These are phyloP conservation scores for Pelobates fuscus DNA, from an alignment of 2,113 vertebrate genomes.

Conservation along the genomic window DNA sequence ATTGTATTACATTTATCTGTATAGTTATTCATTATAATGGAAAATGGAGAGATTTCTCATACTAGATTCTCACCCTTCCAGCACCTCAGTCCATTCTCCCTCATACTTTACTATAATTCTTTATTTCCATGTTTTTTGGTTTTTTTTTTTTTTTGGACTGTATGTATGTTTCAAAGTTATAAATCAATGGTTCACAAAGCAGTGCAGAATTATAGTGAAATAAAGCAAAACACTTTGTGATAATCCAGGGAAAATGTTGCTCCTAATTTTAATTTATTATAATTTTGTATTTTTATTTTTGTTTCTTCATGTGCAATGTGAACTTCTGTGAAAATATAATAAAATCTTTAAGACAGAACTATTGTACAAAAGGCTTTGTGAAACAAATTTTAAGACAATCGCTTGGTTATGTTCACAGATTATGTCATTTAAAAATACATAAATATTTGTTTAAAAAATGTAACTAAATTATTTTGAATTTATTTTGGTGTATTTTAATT, in stretches of 20 bases:
- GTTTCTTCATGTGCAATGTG: background rate
- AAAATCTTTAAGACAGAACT: background rate
- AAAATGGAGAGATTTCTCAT: background rate
- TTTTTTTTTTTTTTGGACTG: background rate
- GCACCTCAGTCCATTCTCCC: too few relatives aligned
- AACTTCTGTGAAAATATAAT: background rate
- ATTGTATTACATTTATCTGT: too few relatives aligned
- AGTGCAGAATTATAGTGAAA: background rate
- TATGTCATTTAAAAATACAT: too few relatives aligned
- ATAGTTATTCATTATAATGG: background rate
- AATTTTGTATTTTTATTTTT: background rate
- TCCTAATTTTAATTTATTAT: too few relatives aligned
- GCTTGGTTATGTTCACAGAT: background rate
- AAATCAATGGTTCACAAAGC: background rate
- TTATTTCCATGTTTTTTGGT: background rate
- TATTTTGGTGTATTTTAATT: too few relatives aligned
- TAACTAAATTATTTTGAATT: too few relatives aligned
- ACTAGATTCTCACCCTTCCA: too few relatives aligned
- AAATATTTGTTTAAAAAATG: too few relatives aligned
- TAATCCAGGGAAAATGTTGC: background rate
- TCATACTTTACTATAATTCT: too few relatives aligned
- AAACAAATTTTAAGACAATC: background rate
- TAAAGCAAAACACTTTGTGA: background rate
- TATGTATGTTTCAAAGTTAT: background rate
- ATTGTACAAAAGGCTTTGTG: background rate